Evolutionary conservation across 1,140 invertebrate genomes (phyloP), one percentile per base, ranked within the genome.

Genomic region (Helicoverpa zea): DNA sequence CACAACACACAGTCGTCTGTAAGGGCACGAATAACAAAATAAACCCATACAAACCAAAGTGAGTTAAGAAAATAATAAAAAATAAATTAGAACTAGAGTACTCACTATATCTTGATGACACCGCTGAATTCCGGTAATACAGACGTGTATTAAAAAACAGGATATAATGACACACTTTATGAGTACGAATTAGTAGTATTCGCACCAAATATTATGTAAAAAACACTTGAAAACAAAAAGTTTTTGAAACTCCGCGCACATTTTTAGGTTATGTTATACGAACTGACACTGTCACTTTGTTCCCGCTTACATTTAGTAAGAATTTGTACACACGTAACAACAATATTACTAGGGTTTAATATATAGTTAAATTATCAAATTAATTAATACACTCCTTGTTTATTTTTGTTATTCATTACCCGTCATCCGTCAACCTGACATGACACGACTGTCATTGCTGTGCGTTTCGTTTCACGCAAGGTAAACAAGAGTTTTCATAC

Each of bases 171-270:
- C 11, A 18, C 16, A 66, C 16, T 18, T 16, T 0, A 18, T 49
- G 14, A 3, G 14, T 13, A 12, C 2, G 47, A 66, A 49, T 18
- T 49, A 18, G 16, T 13, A 66, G 3, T 49, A 49, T 23, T 66
- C 3, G 0, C 1, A 49, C 18, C 12, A 12, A 66, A 12, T 49
- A 49, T 0, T 11, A 49, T n/a, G 3, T 23, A 7, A 12, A 23
- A 18, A 66, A 49, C 43, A 49, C 9, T 49, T 13, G 12, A 66
- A 30, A 1, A 12, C 3, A 0, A 2, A 66, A 18, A 49, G 12
- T 14, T 49, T 49, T 66, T 66, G n/a, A 49, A 66, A 66, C 43
- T 49, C 9, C 43, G 63, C 63, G 63, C 63, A 66, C 63, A 66
- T 49, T 66, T 66, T 66, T 23, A 66, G 63, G 63, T 66, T 66